These are phyloP conservation scores for Rhodinocichla rosea DNA, from an alignment of 2,113 vertebrate genomes.

Conservation along the genomic window DNA sequence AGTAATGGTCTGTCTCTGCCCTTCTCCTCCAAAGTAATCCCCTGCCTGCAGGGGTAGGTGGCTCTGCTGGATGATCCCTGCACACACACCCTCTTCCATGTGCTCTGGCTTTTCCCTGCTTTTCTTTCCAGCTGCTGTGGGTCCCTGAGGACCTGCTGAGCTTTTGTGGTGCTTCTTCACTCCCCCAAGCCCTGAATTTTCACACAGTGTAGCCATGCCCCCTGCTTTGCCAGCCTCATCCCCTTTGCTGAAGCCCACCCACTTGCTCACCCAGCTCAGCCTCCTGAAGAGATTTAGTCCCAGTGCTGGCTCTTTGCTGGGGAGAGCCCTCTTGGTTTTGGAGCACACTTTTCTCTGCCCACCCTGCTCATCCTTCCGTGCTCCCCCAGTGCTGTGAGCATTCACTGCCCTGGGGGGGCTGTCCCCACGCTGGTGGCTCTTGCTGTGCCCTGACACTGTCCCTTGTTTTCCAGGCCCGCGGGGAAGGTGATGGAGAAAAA, in stretches of 20 bases:
- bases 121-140: neutral
- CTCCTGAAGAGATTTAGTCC: neutral
- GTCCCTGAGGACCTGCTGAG: neutral
- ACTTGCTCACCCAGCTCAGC: neutral
- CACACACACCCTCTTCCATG: neutral
- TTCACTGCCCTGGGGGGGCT: neutral
- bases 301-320: neutral
- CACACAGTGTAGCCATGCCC: neutral
- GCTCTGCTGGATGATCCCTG: neutral
- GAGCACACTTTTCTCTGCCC: neutral
- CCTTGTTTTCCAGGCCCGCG: conserved; percentile 81
- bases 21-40: neutral
- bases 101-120: neutral
- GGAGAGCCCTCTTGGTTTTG: neutral
- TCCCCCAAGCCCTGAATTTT: neutral
- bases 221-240: neutral
- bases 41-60: neutral
- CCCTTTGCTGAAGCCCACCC: neutral
- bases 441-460: neutral
- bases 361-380: neutral
- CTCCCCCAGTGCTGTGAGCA: neutral
- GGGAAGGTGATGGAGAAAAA: conserved; percentile 84
- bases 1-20: neutral
- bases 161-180: neutral
- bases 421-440: fast-evolving